phyloP scores from a whole-genome alignment of 2,888 invertebrate species.

The Troides helena region DNA sequence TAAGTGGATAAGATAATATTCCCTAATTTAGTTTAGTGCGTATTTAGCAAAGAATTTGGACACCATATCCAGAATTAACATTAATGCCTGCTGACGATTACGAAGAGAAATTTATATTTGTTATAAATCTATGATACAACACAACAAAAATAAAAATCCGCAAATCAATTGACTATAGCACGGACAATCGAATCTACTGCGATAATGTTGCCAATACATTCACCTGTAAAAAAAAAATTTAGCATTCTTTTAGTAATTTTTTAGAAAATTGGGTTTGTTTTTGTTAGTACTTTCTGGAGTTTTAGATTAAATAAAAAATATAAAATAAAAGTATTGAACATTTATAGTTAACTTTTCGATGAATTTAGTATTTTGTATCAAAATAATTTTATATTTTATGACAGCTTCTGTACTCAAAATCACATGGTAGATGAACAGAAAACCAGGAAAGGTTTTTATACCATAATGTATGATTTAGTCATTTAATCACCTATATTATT shows the following conservation, averaged over 20 bases:
- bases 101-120: not conserved
- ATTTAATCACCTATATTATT: no score
- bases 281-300: not conserved
- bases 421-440: no score
- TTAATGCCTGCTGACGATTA: not conserved
- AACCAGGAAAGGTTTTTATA: no score
- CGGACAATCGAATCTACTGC: slow-evolving; percentile 36
- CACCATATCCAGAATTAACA: not conserved
- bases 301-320: not conserved
- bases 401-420: no score
- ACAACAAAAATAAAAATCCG: slow-evolving; percentile 46
- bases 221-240: not conserved
- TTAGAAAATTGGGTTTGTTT: not conserved
- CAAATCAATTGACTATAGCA: slow-evolving; percentile 34
- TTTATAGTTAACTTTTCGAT: not conserved
- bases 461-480: no score
- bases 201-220: slow-evolving; percentile 28
- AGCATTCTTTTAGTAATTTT: not conserved
- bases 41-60: not conserved
- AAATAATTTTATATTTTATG: no score
- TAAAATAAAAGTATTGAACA: not conserved
- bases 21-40: slow-evolving; percentile 27
- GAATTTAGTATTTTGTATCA: no score
- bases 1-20: slow-evolving; percentile 44
- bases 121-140: slow-evolving; percentile 22